Evolutionary conservation across 2,797 vertebrate genomes (phyloP), one percentile per base, ranked within the genome.

Genomic region (Cygnus olor): DNA sequence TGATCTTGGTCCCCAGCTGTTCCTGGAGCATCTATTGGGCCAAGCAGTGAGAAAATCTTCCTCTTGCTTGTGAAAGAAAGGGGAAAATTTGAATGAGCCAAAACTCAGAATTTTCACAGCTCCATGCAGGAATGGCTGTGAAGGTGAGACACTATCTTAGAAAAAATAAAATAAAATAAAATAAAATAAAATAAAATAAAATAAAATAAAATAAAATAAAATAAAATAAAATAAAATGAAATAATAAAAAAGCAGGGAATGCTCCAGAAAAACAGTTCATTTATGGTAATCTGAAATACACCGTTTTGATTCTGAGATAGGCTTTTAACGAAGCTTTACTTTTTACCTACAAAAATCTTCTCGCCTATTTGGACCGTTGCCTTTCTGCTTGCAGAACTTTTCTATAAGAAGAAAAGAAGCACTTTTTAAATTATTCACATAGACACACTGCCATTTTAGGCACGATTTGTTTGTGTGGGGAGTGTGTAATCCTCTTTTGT

Each of bases 111-210:
- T 58, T 70, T 42, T 34, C 27, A n/a, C 8, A 10, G 16, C 4
- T 16, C 30, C 0, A 0, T 40, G 44, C 32, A 40, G 28, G 24
- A 73, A n/a, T 0, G 0, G 15, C n/a, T 10, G 3, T 54, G n/a
- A 25, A 53, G 68, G 36, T 71, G 57, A 80, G 57, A 32, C 3
- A 34, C 14, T 44, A 15, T 17, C 8, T 24, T n/a, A 58, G 22
- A 34, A 63, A 45, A 45, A 19, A 45, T 20, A 45, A 20, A 49
- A 47, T 22, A 47, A 49, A 47, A 49, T 49, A 49, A 47, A 47
- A 44, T 19, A 45, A 45, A 47, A 47, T 22, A 47, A 49, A 49
- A 49, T 49, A 49, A 49, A 49, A 49, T 47, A 47, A 47, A 47
- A 49, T 49, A 49, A 49, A 47, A 47, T 22, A 47, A 47, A 49